phyloP scores from a whole-genome alignment of 2,888 invertebrate species.

The Nephrotoma flavescens region DNA sequence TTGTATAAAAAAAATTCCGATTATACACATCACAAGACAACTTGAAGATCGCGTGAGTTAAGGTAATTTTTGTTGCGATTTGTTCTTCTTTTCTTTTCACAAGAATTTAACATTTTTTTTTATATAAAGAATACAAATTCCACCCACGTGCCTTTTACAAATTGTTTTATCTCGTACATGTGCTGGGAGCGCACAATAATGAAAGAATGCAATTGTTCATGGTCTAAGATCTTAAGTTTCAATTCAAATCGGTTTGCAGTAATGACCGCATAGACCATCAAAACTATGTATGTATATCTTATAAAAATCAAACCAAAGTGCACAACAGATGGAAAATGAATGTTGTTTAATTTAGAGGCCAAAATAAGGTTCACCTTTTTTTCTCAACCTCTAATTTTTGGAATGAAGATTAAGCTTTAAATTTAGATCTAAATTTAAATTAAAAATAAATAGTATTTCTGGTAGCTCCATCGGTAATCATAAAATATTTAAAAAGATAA shows the following conservation, averaged over 20 bases:
- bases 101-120: not conserved
- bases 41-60: not conserved
- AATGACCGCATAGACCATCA: not conserved
- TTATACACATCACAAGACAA: not conserved
- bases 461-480: no score
- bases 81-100: not conserved
- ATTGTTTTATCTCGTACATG: not conserved
- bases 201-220: not conserved
- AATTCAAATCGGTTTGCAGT: not conserved
- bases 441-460: no score
- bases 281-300: no score
- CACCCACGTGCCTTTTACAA: not conserved
- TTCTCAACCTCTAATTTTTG: no score
- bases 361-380: no score
- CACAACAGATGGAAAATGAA: no score
- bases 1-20: not conserved
- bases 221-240: not conserved
- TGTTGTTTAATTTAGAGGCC: no score
- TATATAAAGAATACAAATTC: not conserved
- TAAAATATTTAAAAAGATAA: no score
- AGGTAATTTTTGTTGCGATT: not conserved
- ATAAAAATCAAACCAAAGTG: no score
- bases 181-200: not conserved
- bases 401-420: no score
- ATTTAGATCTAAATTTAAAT: no score